Conservation (phyloP, 2,888 invertebrate genomes). For the Meta bourneti region DNA sequence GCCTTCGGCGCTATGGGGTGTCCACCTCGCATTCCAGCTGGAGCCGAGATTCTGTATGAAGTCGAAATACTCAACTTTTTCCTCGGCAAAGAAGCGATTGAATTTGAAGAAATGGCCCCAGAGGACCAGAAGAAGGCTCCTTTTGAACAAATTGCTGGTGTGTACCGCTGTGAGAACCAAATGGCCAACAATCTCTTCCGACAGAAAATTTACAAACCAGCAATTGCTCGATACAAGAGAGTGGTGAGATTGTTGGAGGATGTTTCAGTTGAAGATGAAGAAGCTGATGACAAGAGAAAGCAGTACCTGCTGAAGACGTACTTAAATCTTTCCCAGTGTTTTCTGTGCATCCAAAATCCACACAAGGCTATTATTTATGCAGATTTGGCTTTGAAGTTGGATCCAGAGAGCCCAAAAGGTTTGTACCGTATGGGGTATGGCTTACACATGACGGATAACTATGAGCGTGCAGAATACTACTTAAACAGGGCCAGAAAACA, state of each 20-base stretch:
- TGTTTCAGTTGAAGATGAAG: slow-evolving; percentile 85
- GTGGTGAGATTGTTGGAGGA: slow-evolving; percentile 86
- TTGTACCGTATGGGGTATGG: slow-evolving; percentile 79
- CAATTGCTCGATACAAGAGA: slow-evolving; percentile 83
- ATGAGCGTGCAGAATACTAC: slow-evolving; percentile 78
- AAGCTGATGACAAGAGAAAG: slow-evolving; percentile 85
- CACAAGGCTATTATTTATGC: slow-evolving; percentile 85
- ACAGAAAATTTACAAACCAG: slow-evolving; percentile 79
- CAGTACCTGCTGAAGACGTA: slow-evolving; percentile 86
- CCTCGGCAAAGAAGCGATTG: slow-evolving; percentile 82
- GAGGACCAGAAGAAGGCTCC: slow-evolving; percentile 84
- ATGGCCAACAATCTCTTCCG: slow-evolving; percentile 85
- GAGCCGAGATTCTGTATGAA: slow-evolving; percentile 87
- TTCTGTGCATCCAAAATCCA: slow-evolving; percentile 85
- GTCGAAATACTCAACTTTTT: slow-evolving; percentile 86
- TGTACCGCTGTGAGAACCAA: slow-evolving; percentile 85
- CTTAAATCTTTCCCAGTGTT: slow-evolving; percentile 87
- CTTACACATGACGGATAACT: slow-evolving; percentile 78
- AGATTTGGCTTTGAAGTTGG: slow-evolving; percentile 83
- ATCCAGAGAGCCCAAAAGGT: slow-evolving; percentile 79
- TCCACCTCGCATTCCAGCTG: slow-evolving; percentile 88
- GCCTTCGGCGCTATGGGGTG: slow-evolving; percentile 89
- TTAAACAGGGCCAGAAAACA: slow-evolving; percentile 78
- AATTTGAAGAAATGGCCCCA: slow-evolving; percentile 82
- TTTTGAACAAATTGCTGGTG: slow-evolving; percentile 84